These are phyloP conservation scores for Yponomeuta cagnagella DNA, from an alignment of 2,888 invertebrate species.

Conservation along the genomic window DNA sequence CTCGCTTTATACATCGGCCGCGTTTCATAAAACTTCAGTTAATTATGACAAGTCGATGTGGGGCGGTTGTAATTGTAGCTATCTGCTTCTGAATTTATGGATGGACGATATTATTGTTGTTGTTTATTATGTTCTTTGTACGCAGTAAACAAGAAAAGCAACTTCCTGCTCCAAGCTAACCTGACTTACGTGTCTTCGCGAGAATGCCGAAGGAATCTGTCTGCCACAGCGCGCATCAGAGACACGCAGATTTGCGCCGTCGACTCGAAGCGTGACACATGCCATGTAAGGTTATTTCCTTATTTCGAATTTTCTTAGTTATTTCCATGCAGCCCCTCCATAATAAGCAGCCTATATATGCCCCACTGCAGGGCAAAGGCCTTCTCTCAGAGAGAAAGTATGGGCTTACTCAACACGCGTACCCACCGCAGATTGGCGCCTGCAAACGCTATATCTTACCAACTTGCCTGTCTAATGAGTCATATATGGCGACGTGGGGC, in stretches of 20 bases:
- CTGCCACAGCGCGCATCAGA: slow-evolving; percentile 26
- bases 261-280: slow-evolving; percentile 51
- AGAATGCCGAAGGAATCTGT: neutral
- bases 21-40: no score
- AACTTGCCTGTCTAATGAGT: no score
- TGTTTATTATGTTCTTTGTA: neutral
- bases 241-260: slow-evolving; percentile 58
- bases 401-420: neutral
- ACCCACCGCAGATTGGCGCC: no score
- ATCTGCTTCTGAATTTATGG: neutral
- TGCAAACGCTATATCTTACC: no score
- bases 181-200: slow-evolving; percentile 47
- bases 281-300: slow-evolving; percentile 6
- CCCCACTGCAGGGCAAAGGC: no score
- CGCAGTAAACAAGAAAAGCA: no score
- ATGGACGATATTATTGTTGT: neutral
- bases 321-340: neutral
- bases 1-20: no score
- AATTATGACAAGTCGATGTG: no score
- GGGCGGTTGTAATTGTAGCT: no score
- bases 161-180: slow-evolving; percentile 3
- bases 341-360: neutral
- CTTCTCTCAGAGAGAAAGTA: no score
- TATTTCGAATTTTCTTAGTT: no score
- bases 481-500: no score